Base-by-base conservation (phyloP, 1,140 invertebrate species). In the Thrips palmi region DNA sequence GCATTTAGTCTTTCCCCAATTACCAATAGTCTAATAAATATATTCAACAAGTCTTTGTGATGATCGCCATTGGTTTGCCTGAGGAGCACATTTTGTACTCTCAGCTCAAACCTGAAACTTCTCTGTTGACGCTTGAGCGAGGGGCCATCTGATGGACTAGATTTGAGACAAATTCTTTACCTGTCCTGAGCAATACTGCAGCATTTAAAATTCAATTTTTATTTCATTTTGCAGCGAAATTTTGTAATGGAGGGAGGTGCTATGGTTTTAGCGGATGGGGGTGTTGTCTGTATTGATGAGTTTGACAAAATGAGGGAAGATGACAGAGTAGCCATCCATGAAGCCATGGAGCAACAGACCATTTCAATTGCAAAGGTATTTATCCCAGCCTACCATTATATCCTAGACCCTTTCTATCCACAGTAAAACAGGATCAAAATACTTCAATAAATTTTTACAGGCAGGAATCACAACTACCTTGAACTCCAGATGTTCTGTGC, bases 221-320 rank as follows among this genome's bases (percentile, higher is more conserved):
- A 30, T 44, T 50, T n/a, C n/a, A n/a, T 45, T 41, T 60, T 57
- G 5, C 53, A 93, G 87, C 70, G 87, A 28, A 96, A 93, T 55
- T 99, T 98, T 60, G 76, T 98, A 3, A 92, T 99, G 84, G 94
- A 99, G 65, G 96, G 96, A 10, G 96, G 96, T 22, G 96, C 96
- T 6, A 98, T 99, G 94, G 96, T 99, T 2, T 59, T 99, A 23
- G 96, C 96, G 18, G 96, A 99, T 64, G 93, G 93, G 22, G 96
- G 96, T 24, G 91, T 97, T 7, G 93, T 98, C 1, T 99, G 94
- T 55, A 99, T 99, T 57, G 96, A 99, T 57, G 96, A 99, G 58
- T 99, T 99, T 62, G 96, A 99, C 60, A 99, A 99, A 64, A 99
- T 99, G 96, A 71, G 88, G 44, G 94, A 99, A 62, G 93, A 98